A percentile compares a stretch with the other conserved stretches of the same genome.
Conservation (phyloP, 2,113 vertebrate species). For the Myiagra hebetior region DNA sequence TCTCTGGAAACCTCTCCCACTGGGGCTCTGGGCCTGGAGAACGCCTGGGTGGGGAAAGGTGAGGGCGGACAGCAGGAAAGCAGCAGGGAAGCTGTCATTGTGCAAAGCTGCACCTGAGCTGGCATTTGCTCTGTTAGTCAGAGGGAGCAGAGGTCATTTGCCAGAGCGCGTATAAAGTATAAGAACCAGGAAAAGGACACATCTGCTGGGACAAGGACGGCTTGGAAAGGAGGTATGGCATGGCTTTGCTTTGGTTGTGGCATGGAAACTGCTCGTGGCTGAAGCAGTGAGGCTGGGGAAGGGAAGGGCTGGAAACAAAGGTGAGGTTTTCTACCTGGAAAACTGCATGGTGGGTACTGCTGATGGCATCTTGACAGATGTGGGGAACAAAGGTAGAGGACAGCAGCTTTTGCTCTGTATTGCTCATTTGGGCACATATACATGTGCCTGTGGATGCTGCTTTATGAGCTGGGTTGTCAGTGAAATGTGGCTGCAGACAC, state of each 20-base stretch:
- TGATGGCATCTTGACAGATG: not conserved
- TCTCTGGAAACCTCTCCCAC: not conserved
- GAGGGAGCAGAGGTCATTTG: not conserved
- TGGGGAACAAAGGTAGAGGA: not conserved
- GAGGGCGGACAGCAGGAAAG: accelerated
- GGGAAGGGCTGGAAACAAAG: not conserved
- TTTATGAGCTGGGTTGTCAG: not conserved
- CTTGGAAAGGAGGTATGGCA: not conserved
- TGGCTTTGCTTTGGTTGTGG: not conserved
- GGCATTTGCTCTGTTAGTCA: not conserved
- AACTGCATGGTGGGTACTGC: not conserved
- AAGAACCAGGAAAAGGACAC: not conserved
- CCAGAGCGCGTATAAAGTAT: not conserved
- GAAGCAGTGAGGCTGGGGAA: not conserved
- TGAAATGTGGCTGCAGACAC: not conserved
- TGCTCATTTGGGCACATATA: accelerated
- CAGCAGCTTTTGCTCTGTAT: not conserved
- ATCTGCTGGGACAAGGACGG: accelerated
- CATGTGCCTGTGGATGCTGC: not conserved
- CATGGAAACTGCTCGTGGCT: accelerated
- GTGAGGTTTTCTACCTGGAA: not conserved
- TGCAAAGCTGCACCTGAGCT: not conserved
- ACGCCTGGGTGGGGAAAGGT: accelerated
- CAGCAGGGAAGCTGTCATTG: not conserved
- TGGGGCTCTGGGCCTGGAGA: not conserved